A percentile compares a stretch with the other conserved stretches of the same genome.
Conservation (phyloP, 2,113 vertebrate species). For the Mormyrus iriodes region DNA sequence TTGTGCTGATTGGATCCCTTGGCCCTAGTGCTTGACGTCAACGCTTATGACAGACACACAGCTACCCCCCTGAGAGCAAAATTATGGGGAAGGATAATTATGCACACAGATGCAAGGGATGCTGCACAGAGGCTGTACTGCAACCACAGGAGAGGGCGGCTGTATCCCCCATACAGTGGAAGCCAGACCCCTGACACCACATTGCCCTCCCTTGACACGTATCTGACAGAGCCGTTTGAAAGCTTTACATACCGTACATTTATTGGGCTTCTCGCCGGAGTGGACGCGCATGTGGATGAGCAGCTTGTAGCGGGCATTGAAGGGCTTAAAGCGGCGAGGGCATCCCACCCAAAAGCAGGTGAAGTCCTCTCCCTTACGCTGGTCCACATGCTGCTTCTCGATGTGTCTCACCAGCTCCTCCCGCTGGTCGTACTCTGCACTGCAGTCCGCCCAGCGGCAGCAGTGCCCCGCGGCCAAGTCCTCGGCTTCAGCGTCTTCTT, state of each 20-base stretch:
- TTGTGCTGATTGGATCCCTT: background rate
- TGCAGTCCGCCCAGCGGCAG: constrained; percentile 82
- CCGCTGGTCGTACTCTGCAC: constrained; percentile 74
- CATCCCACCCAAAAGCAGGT: constrained; percentile 90
- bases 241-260: constrained; percentile 76
- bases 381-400: constrained; percentile 88
- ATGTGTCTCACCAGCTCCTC: constrained; percentile 90
- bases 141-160: background rate
- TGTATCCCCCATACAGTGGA: background rate
- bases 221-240: background rate
- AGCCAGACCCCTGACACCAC: background rate
- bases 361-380: constrained; percentile 88
- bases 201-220: background rate
- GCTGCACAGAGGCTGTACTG: background rate
- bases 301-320: constrained; percentile 94
- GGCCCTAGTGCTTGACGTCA: background rate
- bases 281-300: constrained; percentile 98
- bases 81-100: background rate
- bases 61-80: background rate
- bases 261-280: constrained; percentile 97
- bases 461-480: constrained; percentile 62
- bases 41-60: background rate
- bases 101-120: background rate
- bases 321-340: constrained; percentile 81
- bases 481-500: constrained; percentile 72